Evolutionary conservation across 1,140 invertebrate genomes (phyloP), one percentile per base, ranked within the genome.

Genomic region (Cotesia typhae): DNA sequence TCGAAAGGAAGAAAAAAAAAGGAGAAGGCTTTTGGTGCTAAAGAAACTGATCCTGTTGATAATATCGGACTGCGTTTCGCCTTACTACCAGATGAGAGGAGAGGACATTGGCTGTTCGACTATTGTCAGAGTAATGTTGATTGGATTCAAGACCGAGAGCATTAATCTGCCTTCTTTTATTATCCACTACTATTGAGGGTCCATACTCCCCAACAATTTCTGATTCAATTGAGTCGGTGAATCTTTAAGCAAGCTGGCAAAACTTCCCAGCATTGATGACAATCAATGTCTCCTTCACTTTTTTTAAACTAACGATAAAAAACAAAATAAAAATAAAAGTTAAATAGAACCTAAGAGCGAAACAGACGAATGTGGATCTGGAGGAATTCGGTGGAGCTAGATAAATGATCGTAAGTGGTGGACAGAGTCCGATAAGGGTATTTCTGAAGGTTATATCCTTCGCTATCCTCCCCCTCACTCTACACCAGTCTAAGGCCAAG

Each of bases 131-230:
- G 80, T 85, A 85, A 86, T 85, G 84, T 81, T 86, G 85, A 85
- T 86, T 86, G 84, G 83, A 85, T 85, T 86, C 85, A 85, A 85
- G 84, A 84, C 83, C 79, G 80, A 81, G 78, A 78, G 83, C 83
- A 86, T 86, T 86, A 86, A 85, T 85, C 83, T 85, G 84, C 84
- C 83, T 84, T 82, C 84, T 84, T 84, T 85, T 85, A 84, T 86
- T 86, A 85, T 84, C 77, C 76, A 68, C 36, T 35, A 28, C 28
- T 28, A 28, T 28, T 1, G 4, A 67, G 60, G 35, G 60, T 47
- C 41, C 60, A 47, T 17, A 51, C 61, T 36, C 5, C 35, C 37
- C 37, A 67, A 17, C 28, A 38, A 74, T 53, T 52, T 66, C 72
- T 60, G 67, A 70, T 74, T 69, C 72, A 73, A 69, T 73, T 67